Evolutionary conservation across 2,888 invertebrate genomes (phyloP).

Genomic region (Dorcus parallelipipedus): DNA sequence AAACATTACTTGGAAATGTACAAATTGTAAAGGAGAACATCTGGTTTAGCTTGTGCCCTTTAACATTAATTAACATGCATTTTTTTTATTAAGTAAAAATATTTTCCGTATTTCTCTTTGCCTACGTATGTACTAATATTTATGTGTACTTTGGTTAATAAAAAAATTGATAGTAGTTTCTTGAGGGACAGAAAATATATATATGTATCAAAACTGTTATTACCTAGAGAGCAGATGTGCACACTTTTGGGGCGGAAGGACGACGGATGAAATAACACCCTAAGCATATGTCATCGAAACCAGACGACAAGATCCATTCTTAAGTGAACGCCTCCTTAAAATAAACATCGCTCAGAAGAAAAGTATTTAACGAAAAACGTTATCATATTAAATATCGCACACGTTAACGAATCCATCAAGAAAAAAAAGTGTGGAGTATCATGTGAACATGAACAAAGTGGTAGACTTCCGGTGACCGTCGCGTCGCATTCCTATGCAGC

Average conservation of each 20-base stretch:
- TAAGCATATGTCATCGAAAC: conserved; percentile 1
- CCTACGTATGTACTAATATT: too few relatives aligned
- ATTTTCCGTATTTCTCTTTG: not conserved
- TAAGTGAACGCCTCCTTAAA: not conserved
- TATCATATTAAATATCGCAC: too few relatives aligned
- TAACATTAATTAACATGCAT: too few relatives aligned
- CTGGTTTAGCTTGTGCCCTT: not conserved
- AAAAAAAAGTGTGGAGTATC: not conserved
- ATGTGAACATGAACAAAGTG: conserved; percentile 8
- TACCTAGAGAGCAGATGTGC: conserved; percentile 6
- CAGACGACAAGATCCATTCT: not conserved
- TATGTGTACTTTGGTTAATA: too few relatives aligned
- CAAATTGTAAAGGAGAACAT: too few relatives aligned
- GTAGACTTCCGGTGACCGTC: conserved; percentile 12
- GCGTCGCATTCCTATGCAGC: conserved; percentile 9
- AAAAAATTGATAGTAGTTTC: too few relatives aligned
- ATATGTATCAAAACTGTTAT: not conserved
- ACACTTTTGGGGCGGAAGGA: conserved; percentile 5
- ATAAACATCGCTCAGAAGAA: not conserved
- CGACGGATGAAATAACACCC: conserved; percentile 6
- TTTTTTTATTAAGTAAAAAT: too few relatives aligned
- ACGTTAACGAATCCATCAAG: too few relatives aligned
- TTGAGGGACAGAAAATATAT: too few relatives aligned
- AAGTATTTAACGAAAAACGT: too few relatives aligned
- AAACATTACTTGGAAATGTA: not conserved